Evolutionary conservation across 2,113 vertebrate species (phyloP).

Genomic region (Phasianus colchicus): DNA sequence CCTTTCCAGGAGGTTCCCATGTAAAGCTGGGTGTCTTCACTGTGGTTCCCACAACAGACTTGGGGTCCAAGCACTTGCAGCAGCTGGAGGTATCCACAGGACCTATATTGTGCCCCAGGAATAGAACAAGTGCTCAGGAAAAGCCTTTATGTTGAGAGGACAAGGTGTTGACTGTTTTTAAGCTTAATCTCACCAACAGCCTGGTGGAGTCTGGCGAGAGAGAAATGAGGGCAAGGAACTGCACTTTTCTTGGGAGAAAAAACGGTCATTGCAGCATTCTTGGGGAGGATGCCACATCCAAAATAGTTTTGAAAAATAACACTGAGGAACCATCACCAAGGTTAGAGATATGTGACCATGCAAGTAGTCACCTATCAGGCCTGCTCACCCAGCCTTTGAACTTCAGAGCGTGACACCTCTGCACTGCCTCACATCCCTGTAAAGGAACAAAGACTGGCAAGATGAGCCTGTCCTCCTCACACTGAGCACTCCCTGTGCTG

Average conservation of each 20-base stretch:
- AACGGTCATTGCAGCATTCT: neutral
- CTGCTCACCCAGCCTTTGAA: neutral
- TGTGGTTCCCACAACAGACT: neutral
- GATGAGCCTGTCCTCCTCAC: rapidly evolving
- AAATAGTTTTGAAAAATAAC: neutral
- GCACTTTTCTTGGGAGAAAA: neutral
- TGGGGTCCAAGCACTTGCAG: neutral
- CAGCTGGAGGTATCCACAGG: neutral
- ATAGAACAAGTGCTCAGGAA: neutral
- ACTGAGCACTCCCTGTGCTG: neutral
- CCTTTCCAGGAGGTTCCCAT: neutral
- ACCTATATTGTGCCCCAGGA: neutral
- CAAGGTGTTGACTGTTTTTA: neutral
- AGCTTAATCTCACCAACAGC: neutral
- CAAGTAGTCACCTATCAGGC: neutral
- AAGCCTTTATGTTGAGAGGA: neutral
- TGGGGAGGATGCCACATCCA: neutral
- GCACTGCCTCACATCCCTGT: neutral
- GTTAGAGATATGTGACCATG: neutral
- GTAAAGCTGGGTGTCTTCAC: neutral
- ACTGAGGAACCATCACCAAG: rapidly evolving
- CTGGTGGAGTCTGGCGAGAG: neutral
- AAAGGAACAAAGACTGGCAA: neutral
- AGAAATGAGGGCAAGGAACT: neutral
- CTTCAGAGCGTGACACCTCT: neutral